phyloP scores from a whole-genome alignment of 1,140 invertebrate genomes.

The Cryptotermes secundus region DNA sequence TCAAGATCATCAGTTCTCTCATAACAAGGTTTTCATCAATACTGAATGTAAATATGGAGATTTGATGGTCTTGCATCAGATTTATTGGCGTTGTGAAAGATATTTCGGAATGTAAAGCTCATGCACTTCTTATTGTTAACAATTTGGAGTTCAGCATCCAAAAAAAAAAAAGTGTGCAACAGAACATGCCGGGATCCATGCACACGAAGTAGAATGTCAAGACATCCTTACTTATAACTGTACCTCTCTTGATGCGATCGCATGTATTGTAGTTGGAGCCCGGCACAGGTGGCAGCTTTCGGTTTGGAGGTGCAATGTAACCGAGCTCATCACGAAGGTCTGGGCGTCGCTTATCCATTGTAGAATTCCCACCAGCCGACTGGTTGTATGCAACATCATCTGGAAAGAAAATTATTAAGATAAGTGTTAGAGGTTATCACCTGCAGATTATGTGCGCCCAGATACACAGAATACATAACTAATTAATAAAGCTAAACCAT shows the following conservation, averaged over 20 bases:
- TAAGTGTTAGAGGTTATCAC: too few species aligned
- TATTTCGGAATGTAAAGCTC: background rate
- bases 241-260: conserved; percentile 89
- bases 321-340: conserved; percentile 85
- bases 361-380: conserved; percentile 69
- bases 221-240: conserved; percentile 76
- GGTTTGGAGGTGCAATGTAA: conserved; percentile 88
- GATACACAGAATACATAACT: too few species aligned
- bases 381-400: conserved; percentile 89
- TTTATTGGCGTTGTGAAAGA: too few species aligned
- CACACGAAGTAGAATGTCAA: background rate
- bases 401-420: conserved; percentile 43
- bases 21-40: too few species aligned
- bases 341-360: conserved; percentile 79
- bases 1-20: too few species aligned
- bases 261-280: conserved; percentile 92
- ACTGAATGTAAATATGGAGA: too few species aligned
- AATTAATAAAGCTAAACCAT: too few species aligned
- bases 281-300: conserved; percentile 86
- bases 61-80: too few species aligned
- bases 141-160: conserved; percentile 1
- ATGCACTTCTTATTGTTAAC: background rate
- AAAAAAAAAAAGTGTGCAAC: background rate
- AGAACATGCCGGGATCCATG: background rate
- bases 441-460: too few species aligned